Evolutionary conservation across 2,888 invertebrate species (phyloP).

Genomic region (Tetragonisca angustula): DNA sequence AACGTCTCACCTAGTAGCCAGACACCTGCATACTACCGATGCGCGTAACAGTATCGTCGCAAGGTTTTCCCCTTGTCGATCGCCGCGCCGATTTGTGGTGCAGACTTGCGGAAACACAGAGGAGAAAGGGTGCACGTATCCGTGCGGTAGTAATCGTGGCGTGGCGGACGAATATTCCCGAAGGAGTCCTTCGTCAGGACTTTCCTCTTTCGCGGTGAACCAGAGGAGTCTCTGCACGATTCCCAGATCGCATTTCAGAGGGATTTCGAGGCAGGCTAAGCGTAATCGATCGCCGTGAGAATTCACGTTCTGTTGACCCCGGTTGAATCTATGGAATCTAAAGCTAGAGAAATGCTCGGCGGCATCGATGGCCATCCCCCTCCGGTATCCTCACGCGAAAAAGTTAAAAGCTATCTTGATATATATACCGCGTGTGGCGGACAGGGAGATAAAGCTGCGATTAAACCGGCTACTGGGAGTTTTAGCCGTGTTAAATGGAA

Average conservation of each 20-base stretch:
- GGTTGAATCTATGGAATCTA: constrained; percentile 25
- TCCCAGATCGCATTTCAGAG: constrained; percentile 77
- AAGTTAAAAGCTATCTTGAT: constrained; percentile 53
- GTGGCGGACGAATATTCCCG: constrained; percentile 77
- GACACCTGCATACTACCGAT: neutral
- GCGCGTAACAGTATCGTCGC: constrained; percentile 1
- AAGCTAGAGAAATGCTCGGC: constrained; percentile 32
- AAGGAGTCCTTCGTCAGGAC: constrained; percentile 79
- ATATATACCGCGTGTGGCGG: neutral
- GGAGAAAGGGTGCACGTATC: constrained; percentile 35
- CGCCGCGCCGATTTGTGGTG: neutral
- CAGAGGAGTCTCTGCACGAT: constrained; percentile 69
- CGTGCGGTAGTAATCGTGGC: constrained; percentile 71
- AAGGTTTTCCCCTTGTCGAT: neutral
- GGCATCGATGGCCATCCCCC: neutral
- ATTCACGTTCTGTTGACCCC: constrained; percentile 62
- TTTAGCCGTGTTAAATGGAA: constrained; percentile 2
- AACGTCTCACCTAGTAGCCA: neutral
- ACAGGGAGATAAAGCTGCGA: neutral
- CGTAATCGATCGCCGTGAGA: constrained; percentile 75
- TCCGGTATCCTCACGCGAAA: constrained; percentile 29
- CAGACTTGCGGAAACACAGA: neutral
- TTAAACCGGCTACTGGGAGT: neutral
- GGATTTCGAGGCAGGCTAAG: constrained; percentile 71
- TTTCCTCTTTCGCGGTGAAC: constrained; percentile 73